Evolutionary conservation across 2,113 vertebrate species (phyloP), one percentile per base, ranked within the genome.

Genomic region (Pollachius pollachius): DNA sequence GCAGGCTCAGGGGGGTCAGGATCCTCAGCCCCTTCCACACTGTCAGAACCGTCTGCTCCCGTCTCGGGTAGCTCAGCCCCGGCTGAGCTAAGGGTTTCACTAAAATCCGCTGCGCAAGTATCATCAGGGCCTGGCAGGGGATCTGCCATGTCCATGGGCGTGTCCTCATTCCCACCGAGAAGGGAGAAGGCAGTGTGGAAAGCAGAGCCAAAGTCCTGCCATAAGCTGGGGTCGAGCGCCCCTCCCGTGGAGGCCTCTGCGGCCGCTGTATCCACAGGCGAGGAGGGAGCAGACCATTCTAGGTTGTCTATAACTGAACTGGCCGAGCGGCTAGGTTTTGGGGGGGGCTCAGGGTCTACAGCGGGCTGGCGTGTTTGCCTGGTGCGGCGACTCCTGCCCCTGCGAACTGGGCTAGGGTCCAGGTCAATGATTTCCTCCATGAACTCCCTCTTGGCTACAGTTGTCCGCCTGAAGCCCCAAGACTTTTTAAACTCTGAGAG

Each of bases 391-490:
- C 91, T 89, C 73, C 83, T 80, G 27, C 61, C 66, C 18, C 92
- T 91, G 1, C 95, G 90, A 7, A 93, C 76, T 57, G 88, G 82
- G 25, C 89, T 91, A 0, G 83, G 81, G n/a, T 86, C 89, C 66
- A 91, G 78, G 0, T 92, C 74, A 19, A 94, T 94, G 0, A 70
- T 65, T 18, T 97, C 96, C 3, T 94, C 92, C 0, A 85, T 79
- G 16, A 93, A 88, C 70, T 98, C 95, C 6, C 97, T 90, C 71
- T 91, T 94, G 1, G 96, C 97, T 34, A 98, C 94, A 0, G 97
- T 99, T 52, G 96, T 95, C 69, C 94, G 93, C 3, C 97, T 93
- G 78, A 99, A 99, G 0, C 96, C 95, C 97, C 97, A 99, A 0
- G 95, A 96, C 81, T 97, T 99, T 82, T 86, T 92, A 71, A 95